Evolutionary conservation across 2,113 vertebrate species (phyloP).

Genomic region (Oryzias javanicus): DNA sequence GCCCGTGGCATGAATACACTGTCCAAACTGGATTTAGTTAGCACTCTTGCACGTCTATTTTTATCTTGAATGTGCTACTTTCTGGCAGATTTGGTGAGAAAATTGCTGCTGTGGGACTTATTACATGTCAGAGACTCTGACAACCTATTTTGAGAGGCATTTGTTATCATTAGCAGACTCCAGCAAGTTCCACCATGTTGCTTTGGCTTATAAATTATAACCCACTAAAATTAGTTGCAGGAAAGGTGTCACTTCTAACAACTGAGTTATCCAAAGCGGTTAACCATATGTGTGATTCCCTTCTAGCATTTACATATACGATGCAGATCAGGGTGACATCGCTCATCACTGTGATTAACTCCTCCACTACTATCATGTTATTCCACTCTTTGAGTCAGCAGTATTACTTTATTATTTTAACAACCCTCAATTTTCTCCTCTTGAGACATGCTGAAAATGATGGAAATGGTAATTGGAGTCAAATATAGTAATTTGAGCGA

Average conservation of each 20-base stretch:
- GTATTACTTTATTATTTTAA: neutral
- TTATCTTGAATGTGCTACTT: conserved; percentile 36
- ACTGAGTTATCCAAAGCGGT: neutral
- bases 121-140: conserved; percentile 25
- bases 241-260: conserved; percentile 22
- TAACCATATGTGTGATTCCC: neutral
- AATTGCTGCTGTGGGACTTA: conserved; percentile 17
- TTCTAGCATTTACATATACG: conserved; percentile 1
- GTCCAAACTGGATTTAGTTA: conserved; percentile 32
- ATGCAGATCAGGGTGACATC: neutral
- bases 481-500: neutral
- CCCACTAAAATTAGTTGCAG: conserved; percentile 15
- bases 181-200: conserved; percentile 14
- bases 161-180: conserved; percentile 20
- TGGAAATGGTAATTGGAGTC: neutral
- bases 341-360: conserved; percentile 5
- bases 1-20: conserved; percentile 27
- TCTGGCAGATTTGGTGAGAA: conserved; percentile 28
- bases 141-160: conserved; percentile 25
- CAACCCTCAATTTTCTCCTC: neutral
- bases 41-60: conserved; percentile 30
- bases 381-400: neutral
- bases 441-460: neutral
- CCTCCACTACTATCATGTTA: neutral
- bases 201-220: conserved; percentile 17